phyloP scores from a whole-genome alignment of 2,888 invertebrate species.

The Netelia fuscicornis region DNA sequence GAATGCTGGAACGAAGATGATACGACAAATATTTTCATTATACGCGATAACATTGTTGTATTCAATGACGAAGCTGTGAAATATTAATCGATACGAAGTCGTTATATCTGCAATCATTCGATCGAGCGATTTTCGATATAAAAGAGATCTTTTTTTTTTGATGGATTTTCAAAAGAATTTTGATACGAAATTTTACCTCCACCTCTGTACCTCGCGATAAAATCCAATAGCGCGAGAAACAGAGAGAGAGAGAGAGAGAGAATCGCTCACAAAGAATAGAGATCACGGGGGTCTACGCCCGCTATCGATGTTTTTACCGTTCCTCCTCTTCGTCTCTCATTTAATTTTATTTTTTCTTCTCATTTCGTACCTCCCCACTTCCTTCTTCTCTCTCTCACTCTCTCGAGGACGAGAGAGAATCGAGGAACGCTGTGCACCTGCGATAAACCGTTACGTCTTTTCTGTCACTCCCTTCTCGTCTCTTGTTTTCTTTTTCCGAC shows the following conservation, averaged over 20 bases:
- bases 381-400: conserved; percentile 43
- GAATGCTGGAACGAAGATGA: not conserved
- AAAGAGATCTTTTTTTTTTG: not conserved
- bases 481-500: conserved; percentile 1
- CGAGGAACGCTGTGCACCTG: conserved; percentile 54
- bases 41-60: not conserved
- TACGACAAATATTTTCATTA: conserved; percentile 1
- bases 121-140: not conserved
- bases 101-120: not conserved
- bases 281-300: conserved; percentile 73
- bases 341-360: conserved; percentile 49
- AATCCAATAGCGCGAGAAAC: conserved; percentile 1
- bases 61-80: no score
- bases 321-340: conserved; percentile 59
- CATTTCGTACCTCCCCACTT: conserved; percentile 39
- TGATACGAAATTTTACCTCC: conserved; percentile 23
- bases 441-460: conserved; percentile 57
- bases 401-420: conserved; percentile 28
- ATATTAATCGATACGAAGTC: no score
- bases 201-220: conserved; percentile 2
- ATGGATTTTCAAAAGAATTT: not conserved
- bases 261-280: conserved; percentile 12
- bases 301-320: conserved; percentile 74
- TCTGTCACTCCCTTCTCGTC: conserved; percentile 4
- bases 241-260: not conserved